Evolutionary conservation across 2,797 vertebrate species (phyloP), one percentile per base, ranked within the genome.

Genomic region (Esox masquinongy): DNA sequence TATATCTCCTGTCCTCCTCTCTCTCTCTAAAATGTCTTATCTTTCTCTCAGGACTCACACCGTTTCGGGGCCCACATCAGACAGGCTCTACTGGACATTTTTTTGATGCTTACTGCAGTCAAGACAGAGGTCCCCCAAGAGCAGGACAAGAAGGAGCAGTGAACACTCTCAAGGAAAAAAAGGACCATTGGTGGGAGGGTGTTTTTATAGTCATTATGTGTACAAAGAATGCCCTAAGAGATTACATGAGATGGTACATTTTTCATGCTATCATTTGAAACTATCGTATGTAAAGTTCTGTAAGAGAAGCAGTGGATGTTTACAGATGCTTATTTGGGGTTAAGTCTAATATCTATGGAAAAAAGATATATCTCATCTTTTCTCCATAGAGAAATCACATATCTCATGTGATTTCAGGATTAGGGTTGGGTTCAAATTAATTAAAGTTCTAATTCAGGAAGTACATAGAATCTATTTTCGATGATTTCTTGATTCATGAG

Each of bases 11-110:
- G 24, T 34, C 26, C 49, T 43, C 15, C 17, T 31, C 50, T 19
- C 71, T 56, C 29, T 31, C 2, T 31, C 22, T 59, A n/a, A 22
- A 24, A 15, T 68, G 34, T 22, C 24, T 68, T 19, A 15, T 70
- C 5, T 50, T 22, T 2, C 50, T 16, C 77, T 12, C 19, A 94
- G 93, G 90, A 93, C 74, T 94, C 94, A 0, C 95, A 92, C 80
- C 90, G 91, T 51, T 96, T 97, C 74, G 96, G 96, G n/a, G 83
- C 77, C 72, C 91, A 95, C 84, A 94, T 97, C 4, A 87, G 84
- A 5, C 88, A 89, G 7, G 93, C 95, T 0, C 86, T 96, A 26
- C 67, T 86, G 36, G 95, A 97, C 2, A 84, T 96, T 70, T 91
- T 95, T 83, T 29, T 79, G 1, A 82, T 97, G 24, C 90, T 97